Evolutionary conservation across 2,888 invertebrate species (phyloP).

Genomic region (Theristus sp.): DNA sequence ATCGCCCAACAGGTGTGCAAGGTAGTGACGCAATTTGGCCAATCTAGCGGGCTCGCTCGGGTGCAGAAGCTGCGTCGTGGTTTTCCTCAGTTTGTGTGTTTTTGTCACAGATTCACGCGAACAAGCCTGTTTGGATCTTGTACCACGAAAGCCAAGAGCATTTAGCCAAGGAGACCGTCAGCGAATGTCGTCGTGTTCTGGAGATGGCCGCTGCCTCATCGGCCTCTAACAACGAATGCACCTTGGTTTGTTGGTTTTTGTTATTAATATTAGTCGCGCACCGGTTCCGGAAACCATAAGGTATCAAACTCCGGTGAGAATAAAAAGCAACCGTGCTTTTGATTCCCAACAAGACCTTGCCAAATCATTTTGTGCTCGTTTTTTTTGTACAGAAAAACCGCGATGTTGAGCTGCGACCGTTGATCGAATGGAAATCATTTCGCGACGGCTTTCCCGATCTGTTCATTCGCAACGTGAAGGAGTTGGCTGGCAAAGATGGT

Average conservation of each 20-base stretch:
- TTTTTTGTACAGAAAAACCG: slow-evolving; percentile 18
- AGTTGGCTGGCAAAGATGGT: slow-evolving; percentile 33
- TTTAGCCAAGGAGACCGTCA: background rate
- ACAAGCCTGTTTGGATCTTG: background rate
- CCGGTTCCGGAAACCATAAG: no score
- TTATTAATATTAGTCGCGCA: no score
- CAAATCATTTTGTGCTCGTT: background rate
- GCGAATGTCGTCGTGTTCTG: background rate
- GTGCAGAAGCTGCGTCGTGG: no score
- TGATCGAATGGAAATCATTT: slow-evolving; percentile 30
- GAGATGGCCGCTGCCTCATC: background rate
- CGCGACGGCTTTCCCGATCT: slow-evolving; percentile 33
- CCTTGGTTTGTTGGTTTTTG: no score
- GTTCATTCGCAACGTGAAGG: slow-evolving; percentile 31
- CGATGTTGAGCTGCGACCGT: slow-evolving; percentile 6
- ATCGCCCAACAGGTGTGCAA: no score
- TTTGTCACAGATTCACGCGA: background rate
- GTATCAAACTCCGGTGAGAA: no score
- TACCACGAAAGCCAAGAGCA: background rate
- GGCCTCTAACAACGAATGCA: no score
- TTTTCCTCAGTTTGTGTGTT: no score
- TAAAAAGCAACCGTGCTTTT: no score
- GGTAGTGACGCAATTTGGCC: no score
- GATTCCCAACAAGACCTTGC: no score
- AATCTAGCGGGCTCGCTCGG: no score